Conservation (phyloP, 2,888 invertebrate species). For the Notodonta dromedarius region DNA sequence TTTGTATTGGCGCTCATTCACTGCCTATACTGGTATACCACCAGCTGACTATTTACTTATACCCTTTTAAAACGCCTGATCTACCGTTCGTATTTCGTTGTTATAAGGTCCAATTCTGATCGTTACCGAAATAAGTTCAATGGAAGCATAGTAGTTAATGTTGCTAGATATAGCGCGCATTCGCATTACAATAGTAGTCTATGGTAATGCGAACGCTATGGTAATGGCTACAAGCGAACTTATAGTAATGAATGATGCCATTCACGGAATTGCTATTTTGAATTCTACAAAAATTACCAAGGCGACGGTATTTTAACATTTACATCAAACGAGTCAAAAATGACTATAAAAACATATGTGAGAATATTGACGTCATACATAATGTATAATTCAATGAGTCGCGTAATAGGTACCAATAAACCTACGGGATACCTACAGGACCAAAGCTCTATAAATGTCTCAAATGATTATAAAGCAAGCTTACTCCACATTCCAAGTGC, state of each 20-base stretch:
- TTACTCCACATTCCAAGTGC: background rate
- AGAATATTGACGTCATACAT: too few relatives aligned
- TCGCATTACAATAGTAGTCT: slow-evolving; percentile 23
- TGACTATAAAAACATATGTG: too few relatives aligned
- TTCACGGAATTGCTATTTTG: background rate
- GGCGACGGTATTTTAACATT: too few relatives aligned
- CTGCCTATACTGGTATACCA: slow-evolving; percentile 19
- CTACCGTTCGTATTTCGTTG: slow-evolving; percentile 13
- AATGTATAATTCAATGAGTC: too few relatives aligned
- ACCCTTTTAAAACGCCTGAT: background rate
- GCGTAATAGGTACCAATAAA: too few relatives aligned
- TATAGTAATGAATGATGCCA: slow-evolving; percentile 21
- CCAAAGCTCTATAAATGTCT: too few relatives aligned
- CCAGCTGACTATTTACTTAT: slow-evolving; percentile 4
- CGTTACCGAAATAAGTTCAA: background rate
- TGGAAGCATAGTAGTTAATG: slow-evolving; percentile 1
- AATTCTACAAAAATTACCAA: too few relatives aligned
- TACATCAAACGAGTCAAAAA: too few relatives aligned
- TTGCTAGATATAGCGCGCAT: slow-evolving; percentile 25
- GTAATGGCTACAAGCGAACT: slow-evolving; percentile 16
- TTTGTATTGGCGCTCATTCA: slow-evolving; percentile 39
- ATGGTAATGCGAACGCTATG: background rate
- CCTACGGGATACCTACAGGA: too few relatives aligned
- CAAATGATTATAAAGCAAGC: background rate
- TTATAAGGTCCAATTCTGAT: slow-evolving; percentile 15